Evolutionary conservation across 2,797 vertebrate genomes (phyloP), one percentile per base, ranked within the genome.

Genomic region (Emys orbicularis): DNA sequence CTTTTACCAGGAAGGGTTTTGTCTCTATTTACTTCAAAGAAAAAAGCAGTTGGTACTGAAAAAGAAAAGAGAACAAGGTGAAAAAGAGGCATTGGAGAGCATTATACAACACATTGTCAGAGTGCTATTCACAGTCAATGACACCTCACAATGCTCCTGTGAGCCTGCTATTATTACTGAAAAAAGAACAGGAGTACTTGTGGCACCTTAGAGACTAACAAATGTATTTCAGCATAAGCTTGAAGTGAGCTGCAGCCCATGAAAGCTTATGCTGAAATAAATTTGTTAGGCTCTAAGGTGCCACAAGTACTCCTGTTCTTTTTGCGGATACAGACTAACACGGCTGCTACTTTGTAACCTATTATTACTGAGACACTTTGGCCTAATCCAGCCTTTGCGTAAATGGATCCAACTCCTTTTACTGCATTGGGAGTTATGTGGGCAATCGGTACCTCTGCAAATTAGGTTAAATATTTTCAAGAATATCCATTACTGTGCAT

Each of bases 351-450:
- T 44, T 44, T 44, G 44, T 44, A 44, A 44, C 44, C 44, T 44
- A 8, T 91, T 95, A 86, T 83, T 96, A 86, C 56, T 90, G 72
- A 88, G 61, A 41, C 44, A 25, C 92, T 77, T 68, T 84, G 31
- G 94, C 92, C 86, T 90, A 79, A 1, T 91, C 49, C 50, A 61
- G 79, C 19, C 37, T 41, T 41, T 72, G 37, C 21, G 6, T 41
- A 96, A 96, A 93, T 91, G 86, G 76, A 88, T 94, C 65, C 74
- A 53, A 87, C 96, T 97, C 93, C 79, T 44, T 59, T 44, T 83
- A 15, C 72, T 50, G 86, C 34, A 41, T 54, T 87, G 52, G 89
- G 65, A 93, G 81, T 81, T 29, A 90, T 89, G 74, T 91, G 25
- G 91, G 41, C 34, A 41, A 82, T 90, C 52, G 47, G 93, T 93